Evolutionary conservation across 1,140 invertebrate species (phyloP), one percentile per base, ranked within the genome.

Genomic region (Apis florea): DNA sequence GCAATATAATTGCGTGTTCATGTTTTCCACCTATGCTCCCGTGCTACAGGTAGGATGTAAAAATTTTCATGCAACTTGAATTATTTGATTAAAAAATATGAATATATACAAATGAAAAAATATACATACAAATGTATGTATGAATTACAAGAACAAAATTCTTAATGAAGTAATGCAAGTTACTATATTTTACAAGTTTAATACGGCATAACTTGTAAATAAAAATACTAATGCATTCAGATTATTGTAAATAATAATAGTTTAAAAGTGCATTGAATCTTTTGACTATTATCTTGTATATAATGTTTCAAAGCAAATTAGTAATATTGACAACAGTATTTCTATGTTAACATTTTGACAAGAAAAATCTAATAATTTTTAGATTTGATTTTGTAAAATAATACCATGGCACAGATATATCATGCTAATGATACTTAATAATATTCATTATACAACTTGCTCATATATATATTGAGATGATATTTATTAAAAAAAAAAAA

Each of bases 31-130:
- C 64, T 61, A 77, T 77, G 87, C 69, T 82, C 63, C 59, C 54
- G 21, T 78, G 71, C 79, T 83, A 76, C 76, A 88, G 80, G 83
- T 88, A 88, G 80, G 80, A 83, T 73, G 79, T 51, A 79, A 69
- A 64, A 74, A 49, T 71, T 79, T 70, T 85, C 58, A n/a, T 67
- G 59, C 56, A 67, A 61, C 47, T 75, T 21, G 64, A 83, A n/a
- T 70, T 31, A 67, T 54, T 59, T 61, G 21, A 56, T 77, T 77
- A 54, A 49, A 67, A 81, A 17, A 56, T 63, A 19, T 54, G 73
- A 76, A 75, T 82, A 61, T 15, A 69, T 53, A 51, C 47, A 17
- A 53, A 54, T 69, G 64, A 40, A 40, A 40, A 40, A 40, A 40
- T 40, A 5, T 81, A 75, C 51, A 75, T 58, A 74, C n/a, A 67